Base-by-base conservation (phyloP, 23 tunicate species). In the Corella eumyota region DNA sequence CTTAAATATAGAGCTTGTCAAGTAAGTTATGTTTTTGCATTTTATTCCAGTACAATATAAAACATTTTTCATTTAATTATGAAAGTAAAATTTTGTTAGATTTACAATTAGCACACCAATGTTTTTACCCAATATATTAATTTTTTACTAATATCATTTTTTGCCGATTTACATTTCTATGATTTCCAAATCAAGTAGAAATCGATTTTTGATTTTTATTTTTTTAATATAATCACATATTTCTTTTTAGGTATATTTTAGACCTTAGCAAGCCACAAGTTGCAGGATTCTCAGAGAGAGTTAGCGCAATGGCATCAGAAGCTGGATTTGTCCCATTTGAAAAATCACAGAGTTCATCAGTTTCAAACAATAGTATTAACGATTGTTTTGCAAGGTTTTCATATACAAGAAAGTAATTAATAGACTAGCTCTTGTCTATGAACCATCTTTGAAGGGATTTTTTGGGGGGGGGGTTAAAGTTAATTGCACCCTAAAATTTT, bases 181-280 rank as follows among this genome's bases (percentile, higher is more conserved):
- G n/a, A n/a, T n/a, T n/a, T n/a, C n/a, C n/a, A n/a, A n/a, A n/a
- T n/a, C n/a, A n/a, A n/a, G n/a, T n/a, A n/a, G n/a, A n/a, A n/a
- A n/a, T n/a, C n/a, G n/a, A n/a, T n/a, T n/a, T n/a, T n/a, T n/a
- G n/a, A n/a, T n/a, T n/a, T n/a, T n/a, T n/a, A n/a, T n/a, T n/a
- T n/a, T n/a, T n/a, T n/a, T n/a, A n/a, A n/a, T n/a, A n/a, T n/a
- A n/a, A n/a, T n/a, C n/a, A n/a, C n/a, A n/a, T n/a, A n/a, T n/a
- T n/a, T n/a, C n/a, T n/a, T 5, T 32, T 1, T 73, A 84, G 94
- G 38, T 84, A 67, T 66, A 84, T 84, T 21, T 50, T 84, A 35
- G 94, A 84, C 38, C 64, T 84, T 34, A 76, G 70, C 74, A 84
- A 84, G 30, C 47, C 59, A 30, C 83, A 84, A 47, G 83, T 75